These are phyloP conservation scores for Etheostoma nigrum DNA, from an alignment of 2,797 vertebrate species.

Conservation along the genomic window DNA sequence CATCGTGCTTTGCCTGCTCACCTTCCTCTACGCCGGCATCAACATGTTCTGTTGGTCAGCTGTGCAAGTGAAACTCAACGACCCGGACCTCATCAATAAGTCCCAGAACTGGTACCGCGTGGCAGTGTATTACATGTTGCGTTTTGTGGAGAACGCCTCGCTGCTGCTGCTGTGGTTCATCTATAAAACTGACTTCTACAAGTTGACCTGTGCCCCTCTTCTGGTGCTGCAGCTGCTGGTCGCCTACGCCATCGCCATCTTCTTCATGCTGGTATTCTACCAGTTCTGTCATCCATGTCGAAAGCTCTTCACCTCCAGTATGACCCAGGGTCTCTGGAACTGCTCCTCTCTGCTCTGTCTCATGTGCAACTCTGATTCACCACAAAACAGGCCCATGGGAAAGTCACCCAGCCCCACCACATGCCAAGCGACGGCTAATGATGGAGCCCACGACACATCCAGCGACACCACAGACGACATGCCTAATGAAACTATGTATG, in stretches of 20 bases:
- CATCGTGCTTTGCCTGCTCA: constrained; percentile 93
- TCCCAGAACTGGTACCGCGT: constrained; percentile 94
- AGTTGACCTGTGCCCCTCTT: constrained; percentile 89
- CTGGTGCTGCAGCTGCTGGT: constrained; percentile 91
- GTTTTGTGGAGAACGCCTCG: constrained; percentile 92
- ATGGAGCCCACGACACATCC: constrained; percentile 37
- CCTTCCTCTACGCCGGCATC: constrained; percentile 95
- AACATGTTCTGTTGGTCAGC: constrained; percentile 99
- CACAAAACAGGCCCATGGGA: constrained; percentile 56
- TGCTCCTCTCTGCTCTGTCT: constrained; percentile 88
- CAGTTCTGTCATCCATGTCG: constrained; percentile 97
- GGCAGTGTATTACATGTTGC: constrained; percentile 92
- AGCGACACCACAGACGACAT: constrained; percentile 59
- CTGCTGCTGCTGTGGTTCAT: constrained; percentile 94
- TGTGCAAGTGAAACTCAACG: constrained; percentile 92
- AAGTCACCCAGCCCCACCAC: constrained; percentile 55
- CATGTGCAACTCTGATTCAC: constrained; percentile 60
- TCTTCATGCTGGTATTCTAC: constrained; percentile 98
- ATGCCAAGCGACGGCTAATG: constrained; percentile 56
- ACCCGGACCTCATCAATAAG: constrained; percentile 95
- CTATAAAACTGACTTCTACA: constrained; percentile 92
- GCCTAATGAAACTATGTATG: constrained; percentile 63
- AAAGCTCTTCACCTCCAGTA: constrained; percentile 92
- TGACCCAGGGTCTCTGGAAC: constrained; percentile 87
- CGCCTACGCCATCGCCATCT: constrained; percentile 88